Conservation (phyloP, 2,888 invertebrate species). For the Stenurella melanura region DNA sequence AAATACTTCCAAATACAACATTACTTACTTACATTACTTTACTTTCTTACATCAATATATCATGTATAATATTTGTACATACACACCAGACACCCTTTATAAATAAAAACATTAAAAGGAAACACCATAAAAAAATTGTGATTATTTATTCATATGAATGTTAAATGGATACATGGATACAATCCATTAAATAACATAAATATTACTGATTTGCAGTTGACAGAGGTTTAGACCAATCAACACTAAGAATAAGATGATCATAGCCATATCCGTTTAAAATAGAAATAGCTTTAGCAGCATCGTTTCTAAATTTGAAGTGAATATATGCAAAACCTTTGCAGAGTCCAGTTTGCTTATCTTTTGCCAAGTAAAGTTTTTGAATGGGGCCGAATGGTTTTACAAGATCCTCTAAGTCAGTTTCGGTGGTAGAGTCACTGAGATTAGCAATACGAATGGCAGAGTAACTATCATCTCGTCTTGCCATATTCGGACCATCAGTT, state of each 20-base stretch:
- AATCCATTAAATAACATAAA: slow-evolving; percentile 2
- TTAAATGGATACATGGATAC: neutral
- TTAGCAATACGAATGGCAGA: slow-evolving; percentile 98
- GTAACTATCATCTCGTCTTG: slow-evolving; percentile 83
- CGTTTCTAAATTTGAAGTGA: slow-evolving; percentile 93
- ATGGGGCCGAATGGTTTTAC: slow-evolving; percentile 96
- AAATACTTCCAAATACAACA: too few relatives aligned
- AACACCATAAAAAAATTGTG: neutral
- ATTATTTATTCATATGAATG: slow-evolving; percentile 21
- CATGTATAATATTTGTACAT: too few relatives aligned
- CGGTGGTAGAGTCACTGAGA: slow-evolving; percentile 95
- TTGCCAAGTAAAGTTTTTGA: slow-evolving; percentile 95
- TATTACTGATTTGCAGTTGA: slow-evolving; percentile 46
- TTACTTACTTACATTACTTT: too few relatives aligned
- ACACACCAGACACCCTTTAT: too few relatives aligned
- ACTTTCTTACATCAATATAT: too few relatives aligned
- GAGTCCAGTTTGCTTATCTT: slow-evolving; percentile 90
- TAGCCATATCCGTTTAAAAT: slow-evolving; percentile 95
- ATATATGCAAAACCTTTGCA: slow-evolving; percentile 99
- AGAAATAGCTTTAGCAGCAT: slow-evolving; percentile 94
- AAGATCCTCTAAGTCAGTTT: slow-evolving; percentile 95
- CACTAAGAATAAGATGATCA: slow-evolving; percentile 97
- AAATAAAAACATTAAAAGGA: neutral
- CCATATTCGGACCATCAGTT: slow-evolving; percentile 79
- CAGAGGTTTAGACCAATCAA: slow-evolving; percentile 97